Evolutionary conservation across 2,797 vertebrate genomes (phyloP).

Genomic region (Gambelia wislizenii): DNA sequence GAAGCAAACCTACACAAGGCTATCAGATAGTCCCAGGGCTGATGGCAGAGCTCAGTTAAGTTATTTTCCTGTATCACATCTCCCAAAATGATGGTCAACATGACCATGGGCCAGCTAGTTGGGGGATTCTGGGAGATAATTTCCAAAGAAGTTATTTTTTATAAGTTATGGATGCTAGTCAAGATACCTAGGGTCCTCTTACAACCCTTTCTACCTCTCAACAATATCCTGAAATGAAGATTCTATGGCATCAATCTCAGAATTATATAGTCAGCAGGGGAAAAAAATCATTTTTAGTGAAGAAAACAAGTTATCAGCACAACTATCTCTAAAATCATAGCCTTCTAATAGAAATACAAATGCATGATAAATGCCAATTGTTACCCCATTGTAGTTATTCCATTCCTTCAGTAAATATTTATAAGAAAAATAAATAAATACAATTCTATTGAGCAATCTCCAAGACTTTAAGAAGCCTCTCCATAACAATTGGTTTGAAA

Average conservation of each 20-base stretch:
- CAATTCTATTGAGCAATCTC: neutral
- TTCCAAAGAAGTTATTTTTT: no score
- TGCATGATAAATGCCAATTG: neutral
- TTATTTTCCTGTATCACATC: no score
- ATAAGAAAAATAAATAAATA: neutral
- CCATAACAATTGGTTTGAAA: neutral
- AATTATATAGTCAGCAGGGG: neutral
- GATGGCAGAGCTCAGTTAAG: neutral
- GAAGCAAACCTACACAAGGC: neutral
- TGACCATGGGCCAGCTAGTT: no score
- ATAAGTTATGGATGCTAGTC: no score
- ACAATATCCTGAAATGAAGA: neutral
- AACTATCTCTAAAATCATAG: neutral
- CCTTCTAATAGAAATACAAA: neutral
- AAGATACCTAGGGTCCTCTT: no score
- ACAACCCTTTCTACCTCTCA: neutral
- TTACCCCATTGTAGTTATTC: neutral
- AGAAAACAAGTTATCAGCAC: neutral
- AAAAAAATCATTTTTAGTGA: neutral
- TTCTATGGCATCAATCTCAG: neutral
- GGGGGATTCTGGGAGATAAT: no score
- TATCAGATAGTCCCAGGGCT: neutral
- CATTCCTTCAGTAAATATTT: neutral
- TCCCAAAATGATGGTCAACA: no score
- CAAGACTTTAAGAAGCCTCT: neutral